Conservation (phyloP, 2,797 vertebrate species). For the Pteronotus mesoamericanus region DNA sequence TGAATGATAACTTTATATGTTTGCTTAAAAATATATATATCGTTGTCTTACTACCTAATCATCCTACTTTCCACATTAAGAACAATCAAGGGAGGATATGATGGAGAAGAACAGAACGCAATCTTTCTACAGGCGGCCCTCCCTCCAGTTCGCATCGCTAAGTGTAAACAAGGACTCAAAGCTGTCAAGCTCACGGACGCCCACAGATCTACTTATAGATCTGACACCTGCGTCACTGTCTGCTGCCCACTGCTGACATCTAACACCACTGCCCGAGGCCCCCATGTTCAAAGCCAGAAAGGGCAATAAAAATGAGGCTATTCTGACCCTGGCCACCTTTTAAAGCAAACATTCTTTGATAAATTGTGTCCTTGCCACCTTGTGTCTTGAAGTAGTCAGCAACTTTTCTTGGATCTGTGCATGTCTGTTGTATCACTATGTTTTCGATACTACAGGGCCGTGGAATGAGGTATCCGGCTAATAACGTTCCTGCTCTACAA, state of each 20-base stretch:
- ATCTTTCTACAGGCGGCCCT: neutral
- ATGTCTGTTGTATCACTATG: neutral
- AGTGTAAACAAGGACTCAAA: neutral
- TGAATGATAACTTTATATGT: neutral
- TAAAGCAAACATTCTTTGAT: neutral
- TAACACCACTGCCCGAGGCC: rapidly evolving
- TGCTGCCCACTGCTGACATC: neutral
- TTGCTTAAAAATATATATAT: neutral
- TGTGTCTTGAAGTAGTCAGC: neutral
- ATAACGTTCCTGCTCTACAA: neutral
- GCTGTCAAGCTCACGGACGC: neutral
- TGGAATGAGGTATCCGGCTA: neutral
- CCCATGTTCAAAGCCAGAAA: neutral
- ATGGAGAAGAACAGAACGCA: neutral
- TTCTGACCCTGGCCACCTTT: neutral
- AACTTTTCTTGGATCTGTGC: neutral
- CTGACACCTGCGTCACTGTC: neutral
- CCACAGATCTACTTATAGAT: neutral
- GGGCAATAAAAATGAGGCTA: neutral
- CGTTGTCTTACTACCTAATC: neutral
- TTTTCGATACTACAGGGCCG: neutral
- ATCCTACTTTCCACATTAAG: neutral
- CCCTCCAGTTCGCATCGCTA: neutral
- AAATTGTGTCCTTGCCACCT: neutral
- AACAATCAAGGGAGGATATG: neutral